Percentiles rank a stretch among this genome's conserved stretches.
phyloP scores from a whole-genome alignment of 2,797 vertebrate genomes.

The Remorina albescens region DNA sequence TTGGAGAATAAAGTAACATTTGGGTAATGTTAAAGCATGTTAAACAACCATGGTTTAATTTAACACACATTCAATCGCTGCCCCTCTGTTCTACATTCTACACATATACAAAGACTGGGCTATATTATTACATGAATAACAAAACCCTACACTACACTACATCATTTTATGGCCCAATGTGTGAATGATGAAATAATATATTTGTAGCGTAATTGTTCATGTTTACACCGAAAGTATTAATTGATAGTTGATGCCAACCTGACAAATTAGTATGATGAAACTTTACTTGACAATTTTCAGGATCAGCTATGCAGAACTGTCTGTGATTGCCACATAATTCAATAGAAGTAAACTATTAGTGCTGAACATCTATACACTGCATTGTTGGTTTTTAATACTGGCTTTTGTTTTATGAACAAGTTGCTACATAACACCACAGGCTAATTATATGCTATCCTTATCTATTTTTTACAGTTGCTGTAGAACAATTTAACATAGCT shows the following conservation, averaged over 20 bases:
- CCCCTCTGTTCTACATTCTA: not conserved
- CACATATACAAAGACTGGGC: not conserved
- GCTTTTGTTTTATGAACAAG: not conserved
- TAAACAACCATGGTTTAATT: slow-evolving; percentile 35
- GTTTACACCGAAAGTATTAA: not conserved
- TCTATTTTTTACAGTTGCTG: not conserved
- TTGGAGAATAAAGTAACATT: slow-evolving; percentile 31
- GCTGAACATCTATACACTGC: not conserved
- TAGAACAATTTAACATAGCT: not conserved
- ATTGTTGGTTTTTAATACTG: not conserved
- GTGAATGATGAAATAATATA: slow-evolving; percentile 23
- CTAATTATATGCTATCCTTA: not conserved
- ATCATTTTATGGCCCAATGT: slow-evolving; percentile 13
- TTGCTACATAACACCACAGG: not conserved
- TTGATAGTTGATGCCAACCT: not conserved
- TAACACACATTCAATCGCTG: slow-evolving; percentile 7
- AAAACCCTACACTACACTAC: slow-evolving; percentile 26
- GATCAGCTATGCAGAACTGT: not conserved
- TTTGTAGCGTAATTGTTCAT: slow-evolving; percentile 16
- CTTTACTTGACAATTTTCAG: not conserved
- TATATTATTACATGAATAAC: slow-evolving; percentile 24
- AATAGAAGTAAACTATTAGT: not conserved
- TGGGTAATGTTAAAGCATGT: slow-evolving; percentile 11
- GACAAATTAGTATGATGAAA: not conserved
- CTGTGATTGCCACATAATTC: not conserved